Base-by-base conservation (phyloP, 2,797 vertebrate genomes). In the Cottoperca gobio region DNA sequence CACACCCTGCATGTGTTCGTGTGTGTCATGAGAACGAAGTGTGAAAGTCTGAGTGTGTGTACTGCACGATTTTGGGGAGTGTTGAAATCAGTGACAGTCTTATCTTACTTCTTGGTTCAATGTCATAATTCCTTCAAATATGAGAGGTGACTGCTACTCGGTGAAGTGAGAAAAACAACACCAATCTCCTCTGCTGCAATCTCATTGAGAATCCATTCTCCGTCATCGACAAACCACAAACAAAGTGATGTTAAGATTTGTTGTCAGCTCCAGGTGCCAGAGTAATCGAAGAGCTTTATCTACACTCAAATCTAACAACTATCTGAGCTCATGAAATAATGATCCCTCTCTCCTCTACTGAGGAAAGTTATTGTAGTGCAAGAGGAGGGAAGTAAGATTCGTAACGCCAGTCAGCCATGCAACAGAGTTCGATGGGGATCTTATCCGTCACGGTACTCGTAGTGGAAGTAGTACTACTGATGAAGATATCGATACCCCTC, bases 311-410 rank as follows among this genome's bases (percentile, higher is more conserved):
- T 69, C 68, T 28, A 73, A 68, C 43, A 82, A 37, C 70, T 78
- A 64, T 76, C 70, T n/a, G 52, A 62, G 58, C 62, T 70, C 75
- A 90, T 93, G 72, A 73, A 92, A 93, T 86, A 93, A 79, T 89
- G 42, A 92, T 85, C 67, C 28, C 39, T 23, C 31, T 58, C 48
- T 77, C 48, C 31, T 26, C 50, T 42, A 13, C 85, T 54, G 78
- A 73, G 70, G 19, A 68, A 77, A 79, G 81, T 85, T 89, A 76
- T 69, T 80, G 78, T 83, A 79, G 65, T 58, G 52, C 23, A 43
- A 67, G 67, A 54, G 46, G 31, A 53, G 57, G 12, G 53, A 35
- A 46, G 71, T 52, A 42, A 6, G 37, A 69, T 63, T 73, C 5
- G 59, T 39, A 55, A 42, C 0, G 19, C 6, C 43, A 68, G 58